Base-by-base conservation (phyloP, 2,113 vertebrate species). In the Microtus pennsylvanicus region DNA sequence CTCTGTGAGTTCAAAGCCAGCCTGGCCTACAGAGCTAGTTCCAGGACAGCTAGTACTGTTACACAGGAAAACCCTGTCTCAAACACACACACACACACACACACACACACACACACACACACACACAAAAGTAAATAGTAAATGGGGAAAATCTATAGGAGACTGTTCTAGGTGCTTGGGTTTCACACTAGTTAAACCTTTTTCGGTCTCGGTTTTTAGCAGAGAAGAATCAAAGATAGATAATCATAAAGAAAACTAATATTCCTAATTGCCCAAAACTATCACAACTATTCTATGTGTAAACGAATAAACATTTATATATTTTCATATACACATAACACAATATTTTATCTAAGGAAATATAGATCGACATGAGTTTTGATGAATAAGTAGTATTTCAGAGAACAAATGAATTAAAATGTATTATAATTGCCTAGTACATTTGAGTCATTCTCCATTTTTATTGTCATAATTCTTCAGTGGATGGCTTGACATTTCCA, bases 161-260 rank as follows among this genome's bases (percentile, higher is more conserved):
- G 22, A 55, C 42, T 22, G 21, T 85, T 72, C 82, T 55, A 77
- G 81, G 17, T 65, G 55, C 87, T 63, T 52, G 47, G 81, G 50
- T 80, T 87, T 89, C 61, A 81, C 58, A 55, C 16, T 80, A 45
- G 50, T 21, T 85, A 78, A 78, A 55, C 2, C 5, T 67, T 77
- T 55, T 87, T 90, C 35, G 5, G 75, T 81, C 21, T 19, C 42
- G n/a, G 30, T 55, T 47, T 93, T 91, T 4, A 26, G 2, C 55
- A 47, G 19, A 87, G 90, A 77, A 93, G 81, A 24, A 14, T 83
- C 78, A 65, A 85, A 85, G 82, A 65, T 58, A 93, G 61, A 45
- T 91, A n/a, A 80, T 50, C 72, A 80, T 24, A 67, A 94, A 74
- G 45, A 89, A 94, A 96, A 92, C 81, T 94, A 76, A 33, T 92